A percentile compares a stretch with the other conserved stretches of the same genome.
phyloP scores from a whole-genome alignment of 1,140 invertebrate genomes.

The Wiebesia pumilae region DNA sequence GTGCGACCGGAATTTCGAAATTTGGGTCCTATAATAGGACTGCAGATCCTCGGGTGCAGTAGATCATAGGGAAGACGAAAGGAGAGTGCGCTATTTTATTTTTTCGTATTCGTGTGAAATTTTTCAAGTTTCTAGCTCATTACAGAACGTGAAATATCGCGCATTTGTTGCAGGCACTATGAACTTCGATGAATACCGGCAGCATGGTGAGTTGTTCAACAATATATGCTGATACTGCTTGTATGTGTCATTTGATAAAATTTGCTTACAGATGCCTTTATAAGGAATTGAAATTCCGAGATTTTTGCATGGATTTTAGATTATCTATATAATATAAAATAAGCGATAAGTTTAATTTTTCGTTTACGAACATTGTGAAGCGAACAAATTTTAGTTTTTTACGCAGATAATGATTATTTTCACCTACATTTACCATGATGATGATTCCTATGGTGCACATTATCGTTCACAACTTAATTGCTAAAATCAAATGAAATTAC shows the following conservation, averaged over 20 bases:
- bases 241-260: not conserved
- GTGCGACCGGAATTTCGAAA: conserved; percentile 71
- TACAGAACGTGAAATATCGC: not conserved
- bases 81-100: not conserved
- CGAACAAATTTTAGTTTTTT: not conserved
- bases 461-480: not conserved
- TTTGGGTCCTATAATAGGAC: conserved; percentile 70
- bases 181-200: conserved; percentile 75
- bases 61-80: not conserved
- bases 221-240: not conserved
- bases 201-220: conserved; percentile 69
- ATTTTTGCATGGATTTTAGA: not conserved
- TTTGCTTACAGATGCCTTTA: not conserved
- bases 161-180: conserved; percentile 62
- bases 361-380: no score
- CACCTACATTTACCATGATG: not conserved
- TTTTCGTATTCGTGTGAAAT: not conserved
- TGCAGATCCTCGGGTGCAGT: not conserved
- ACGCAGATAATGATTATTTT: not conserved
- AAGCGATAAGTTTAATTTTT: no score
- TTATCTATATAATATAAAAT: no score
- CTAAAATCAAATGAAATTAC: no score
- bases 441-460: not conserved
- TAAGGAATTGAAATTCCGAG: not conserved
- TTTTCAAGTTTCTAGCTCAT: not conserved